Base-by-base conservation (phyloP, 2,113 vertebrate genomes). In the Passer domesticus region DNA sequence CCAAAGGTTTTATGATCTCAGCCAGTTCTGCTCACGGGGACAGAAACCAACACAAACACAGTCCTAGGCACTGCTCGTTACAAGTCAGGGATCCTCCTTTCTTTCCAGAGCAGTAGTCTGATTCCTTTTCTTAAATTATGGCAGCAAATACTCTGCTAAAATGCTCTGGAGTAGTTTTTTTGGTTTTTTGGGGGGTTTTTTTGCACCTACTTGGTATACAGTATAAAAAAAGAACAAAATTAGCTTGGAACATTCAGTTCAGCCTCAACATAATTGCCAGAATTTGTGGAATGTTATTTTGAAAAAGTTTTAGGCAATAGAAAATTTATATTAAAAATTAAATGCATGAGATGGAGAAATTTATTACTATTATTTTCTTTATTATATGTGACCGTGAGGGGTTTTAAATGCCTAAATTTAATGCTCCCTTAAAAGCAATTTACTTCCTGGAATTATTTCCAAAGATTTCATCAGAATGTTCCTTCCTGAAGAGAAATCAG, bases 401-500 rank as follows among this genome's bases (percentile, higher is more conserved):
- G 28, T 33, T 39, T 80, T 5, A 6, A 90, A 68, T 44, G 39
- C 8, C 33, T 53, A 41, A 27, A 80, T 52, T 44, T 64, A 73
- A 66, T 66, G 47, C 13, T 70, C 30, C 47, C 19, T 46, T 56
- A 44, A 55, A 86, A 80, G 37, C 24, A 64, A 79, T 85, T 87
- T 68, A 23, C 58, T 85, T 75, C 74, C 62, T 72, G 22, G 33
- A 84, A 82, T 87, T 35, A 77, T 75, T 91, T 89, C 39, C 15
- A 78, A 82, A 83, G 28, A 7, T 21, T 56, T 35, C 22, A 92
- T 67, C 35, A 75, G 44, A 87, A 66, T 55, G 11, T 50, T 92
- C 43, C 39, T 58, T 83, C 35, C 37, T 55, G 21, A 69, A 74
- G n/a, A 62, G 23, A 75, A 77, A 82, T 47, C 25, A 43, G 6